These are phyloP conservation scores for Synergus umbraculus DNA, from an alignment of 2,888 invertebrate species.

Conservation along the genomic window DNA sequence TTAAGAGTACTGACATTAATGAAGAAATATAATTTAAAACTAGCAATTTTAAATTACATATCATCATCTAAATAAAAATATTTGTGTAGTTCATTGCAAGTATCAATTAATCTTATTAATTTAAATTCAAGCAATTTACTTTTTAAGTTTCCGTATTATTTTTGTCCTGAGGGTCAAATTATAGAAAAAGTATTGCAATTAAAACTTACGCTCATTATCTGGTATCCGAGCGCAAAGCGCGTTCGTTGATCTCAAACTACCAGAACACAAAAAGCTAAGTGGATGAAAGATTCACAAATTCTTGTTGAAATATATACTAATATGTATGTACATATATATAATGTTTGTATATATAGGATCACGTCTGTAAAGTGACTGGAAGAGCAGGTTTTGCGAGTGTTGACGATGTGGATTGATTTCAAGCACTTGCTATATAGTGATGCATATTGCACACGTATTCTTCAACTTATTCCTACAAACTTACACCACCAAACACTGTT, in stretches of 20 bases:
- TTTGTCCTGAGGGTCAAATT: neutral
- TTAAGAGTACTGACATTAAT: too few species aligned
- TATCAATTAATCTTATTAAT: neutral
- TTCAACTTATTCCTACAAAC: slow-evolving; percentile 29
- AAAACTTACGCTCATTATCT: slow-evolving; percentile 29
- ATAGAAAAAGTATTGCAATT: slow-evolving; percentile 8
- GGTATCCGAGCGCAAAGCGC: slow-evolving; percentile 24
- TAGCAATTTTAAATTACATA: too few species aligned
- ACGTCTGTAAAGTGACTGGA: slow-evolving; percentile 29
- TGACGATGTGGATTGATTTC: slow-evolving; percentile 26
- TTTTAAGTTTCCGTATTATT: neutral
- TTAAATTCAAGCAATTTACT: neutral
- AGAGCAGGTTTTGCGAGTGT: slow-evolving; percentile 36
- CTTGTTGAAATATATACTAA: slow-evolving; percentile 13
- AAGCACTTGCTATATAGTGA: slow-evolving; percentile 24
- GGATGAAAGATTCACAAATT: slow-evolving; percentile 34
- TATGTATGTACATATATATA: too few species aligned
- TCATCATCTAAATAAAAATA: too few species aligned
- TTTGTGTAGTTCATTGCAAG: too few species aligned
- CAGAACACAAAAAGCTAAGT: slow-evolving; percentile 21
- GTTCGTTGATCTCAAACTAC: slow-evolving; percentile 36
- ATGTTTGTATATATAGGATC: neutral
- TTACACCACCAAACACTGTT: neutral
- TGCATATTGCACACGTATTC: slow-evolving; percentile 23
- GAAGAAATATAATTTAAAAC: too few species aligned